Base-by-base conservation (phyloP, 2,888 invertebrate genomes). In the Mimumesa dahlbomi region DNA sequence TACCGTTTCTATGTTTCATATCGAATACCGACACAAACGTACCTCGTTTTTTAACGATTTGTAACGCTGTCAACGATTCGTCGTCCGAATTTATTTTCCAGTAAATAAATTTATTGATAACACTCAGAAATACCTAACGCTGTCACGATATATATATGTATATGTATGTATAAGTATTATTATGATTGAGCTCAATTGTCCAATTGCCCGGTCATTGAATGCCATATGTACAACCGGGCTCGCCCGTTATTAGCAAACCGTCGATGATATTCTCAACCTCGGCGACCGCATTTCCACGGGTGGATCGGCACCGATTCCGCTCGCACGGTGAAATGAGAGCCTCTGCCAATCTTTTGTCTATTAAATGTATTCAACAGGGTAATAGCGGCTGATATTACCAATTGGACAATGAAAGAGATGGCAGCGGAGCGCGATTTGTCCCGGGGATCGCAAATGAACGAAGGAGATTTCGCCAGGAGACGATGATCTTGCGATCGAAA, bases 131-230 rank as follows among this genome's bases (percentile, higher is more conserved):
- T 65, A 38, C 62, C n/a, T 31, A 48, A 64, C 52, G 58, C 54
- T 42, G 63, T 56, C 58, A 63, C 75, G 67, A 70, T 64, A 74
- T 46, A 31, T 38, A 48, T 50, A 14, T 56, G 50, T 64, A 73
- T 78, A 71, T 67, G 63, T 65, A 77, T 70, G 79, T 75, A 73
- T 75, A 74, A 77, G 80, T 79, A 85, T 85, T 86, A 87, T 88
- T 88, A 86, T 88, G 87, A 89, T 89, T 89, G 88, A 84, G 87
- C 86, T 87, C 88, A 89, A 89, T 89, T 89, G 88, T 89, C 81
- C 89, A 89, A 88, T 89, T 89, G 88, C 69, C 80, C 82, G 85
- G 85, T 88, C 88, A 83, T 87, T 88, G 89, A 88, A 88, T 88
- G 87, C 79, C 82, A 71, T 67, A 74, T 70, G 69, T 66, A 62